Conservation (phyloP, 2,888 invertebrate genomes). For the Drosophila borealis region DNA sequence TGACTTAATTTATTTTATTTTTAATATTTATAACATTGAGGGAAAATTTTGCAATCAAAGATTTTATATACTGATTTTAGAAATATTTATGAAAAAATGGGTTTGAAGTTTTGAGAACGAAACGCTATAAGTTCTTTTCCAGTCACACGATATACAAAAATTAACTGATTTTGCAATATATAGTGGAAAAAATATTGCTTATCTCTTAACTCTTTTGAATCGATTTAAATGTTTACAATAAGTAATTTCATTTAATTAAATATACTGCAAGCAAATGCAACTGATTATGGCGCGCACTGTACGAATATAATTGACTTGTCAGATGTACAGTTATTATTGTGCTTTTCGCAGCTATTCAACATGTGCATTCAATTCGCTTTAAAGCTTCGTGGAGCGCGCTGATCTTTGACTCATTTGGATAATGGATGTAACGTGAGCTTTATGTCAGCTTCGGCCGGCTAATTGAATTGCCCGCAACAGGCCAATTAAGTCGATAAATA, state of each 20-base stretch:
- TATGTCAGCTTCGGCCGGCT: constrained; percentile 32
- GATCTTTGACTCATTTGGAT: constrained; percentile 13
- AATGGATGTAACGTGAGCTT: constrained; percentile 14
- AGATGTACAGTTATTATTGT: constrained; percentile 13
- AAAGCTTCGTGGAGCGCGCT: constrained; percentile 14
- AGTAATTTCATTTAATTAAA: background rate
- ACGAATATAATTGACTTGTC: background rate
- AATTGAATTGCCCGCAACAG: constrained; percentile 36
- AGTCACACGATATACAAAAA: too few relatives aligned
- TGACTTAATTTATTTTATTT: too few relatives aligned
- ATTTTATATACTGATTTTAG: too few relatives aligned
- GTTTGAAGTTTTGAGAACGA: too few relatives aligned
- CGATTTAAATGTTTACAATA: too few relatives aligned
- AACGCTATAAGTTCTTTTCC: too few relatives aligned
- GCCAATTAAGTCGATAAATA: constrained; percentile 52
- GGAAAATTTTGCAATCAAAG: too few relatives aligned
- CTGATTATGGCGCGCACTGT: constrained; percentile 5
- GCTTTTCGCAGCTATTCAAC: constrained; percentile 4
- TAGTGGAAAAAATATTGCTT: too few relatives aligned
- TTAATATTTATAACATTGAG: too few relatives aligned
- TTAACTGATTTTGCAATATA: too few relatives aligned
- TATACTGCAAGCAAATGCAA: background rate
- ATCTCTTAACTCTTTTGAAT: too few relatives aligned
- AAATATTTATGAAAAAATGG: too few relatives aligned
- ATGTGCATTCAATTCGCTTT: background rate